These are phyloP conservation scores for Lynx canadensis DNA, from an alignment of 2,113 vertebrate genomes.

Conservation along the genomic window DNA sequence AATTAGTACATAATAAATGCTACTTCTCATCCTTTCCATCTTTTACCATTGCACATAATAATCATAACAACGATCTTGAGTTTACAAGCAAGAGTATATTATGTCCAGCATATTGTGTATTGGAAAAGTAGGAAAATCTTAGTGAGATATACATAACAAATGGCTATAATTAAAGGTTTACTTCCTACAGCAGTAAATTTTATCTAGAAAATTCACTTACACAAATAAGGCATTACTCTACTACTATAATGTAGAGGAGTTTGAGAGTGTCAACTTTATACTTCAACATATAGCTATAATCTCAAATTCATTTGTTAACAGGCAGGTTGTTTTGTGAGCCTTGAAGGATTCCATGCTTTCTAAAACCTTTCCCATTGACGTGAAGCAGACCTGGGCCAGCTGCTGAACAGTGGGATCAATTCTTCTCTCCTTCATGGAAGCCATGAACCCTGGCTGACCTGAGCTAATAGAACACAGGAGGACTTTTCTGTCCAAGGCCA, in stretches of 20 bases:
- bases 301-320: not conserved
- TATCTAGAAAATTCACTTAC: not conserved
- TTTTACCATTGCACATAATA: not conserved
- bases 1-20: not conserved
- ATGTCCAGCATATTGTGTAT: not conserved
- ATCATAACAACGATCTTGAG: not conserved
- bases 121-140: not conserved
- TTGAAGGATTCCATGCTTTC: not conserved
- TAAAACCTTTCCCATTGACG: not conserved
- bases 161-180: constrained; percentile 2
- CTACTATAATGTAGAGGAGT: not conserved
- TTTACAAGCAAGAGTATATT: not conserved
- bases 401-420: not conserved
- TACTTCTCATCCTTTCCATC: not conserved
- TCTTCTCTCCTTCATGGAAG: not conserved
- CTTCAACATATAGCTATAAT: not conserved
- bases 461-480: not conserved
- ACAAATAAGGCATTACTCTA: not conserved
- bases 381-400: not conserved
- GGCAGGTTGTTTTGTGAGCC: not conserved
- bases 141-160: not conserved
- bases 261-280: not conserved
- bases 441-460: not conserved
- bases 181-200: not conserved
- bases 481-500: not conserved